Base-by-base conservation (phyloP, 2,888 invertebrate species). In the Trissonchulus latispiculum region DNA sequence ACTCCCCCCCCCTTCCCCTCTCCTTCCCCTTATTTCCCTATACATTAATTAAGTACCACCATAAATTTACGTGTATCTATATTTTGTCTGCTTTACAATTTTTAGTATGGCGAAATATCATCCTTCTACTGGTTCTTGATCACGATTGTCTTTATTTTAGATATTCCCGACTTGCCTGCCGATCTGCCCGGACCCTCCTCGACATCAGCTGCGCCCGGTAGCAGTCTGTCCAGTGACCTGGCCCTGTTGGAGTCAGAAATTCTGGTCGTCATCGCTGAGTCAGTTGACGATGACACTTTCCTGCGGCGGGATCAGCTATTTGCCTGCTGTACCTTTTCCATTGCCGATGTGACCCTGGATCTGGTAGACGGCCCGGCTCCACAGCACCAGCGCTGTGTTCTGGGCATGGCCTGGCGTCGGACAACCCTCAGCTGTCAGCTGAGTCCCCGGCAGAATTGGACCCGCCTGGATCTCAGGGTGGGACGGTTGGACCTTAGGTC, bases 271-370 rank as follows among this genome's bases (percentile, higher is more conserved):
- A 85, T 94, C 0, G 89, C 90, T 0, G 92, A 93, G 80, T 89
- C 90, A 0, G 80, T 91, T n/a, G 91, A 93, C 78, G 91, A 92
- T 83, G 91, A 91, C 79, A 91, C 92, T 0, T 85, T 93, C 73
- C 84, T 94, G 59, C 90, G 91, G 79, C 87, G 93, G 59, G 95
- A 96, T 83, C 89, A 90, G 0, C 90, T 95, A 31, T 94, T 95
- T 84, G 93, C 92, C 0, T 89, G 90, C 80, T 90, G 95, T 80
- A 91, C 91, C 83, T 95, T 95, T 81, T 88, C 89, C 15, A 85
- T 95, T 18, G 89, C 33, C 36, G 31, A 71, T 32, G 29, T 64
- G 48, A 18, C 15, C 15, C 61, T 71, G 23, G 2, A 32, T 2
- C 37, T 72, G 36, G 1, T 29, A 2, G 31, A 36, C 1, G 33